These are phyloP conservation scores for Colinus virginianus DNA, from an alignment of 2,113 vertebrate genomes.

Conservation along the genomic window DNA sequence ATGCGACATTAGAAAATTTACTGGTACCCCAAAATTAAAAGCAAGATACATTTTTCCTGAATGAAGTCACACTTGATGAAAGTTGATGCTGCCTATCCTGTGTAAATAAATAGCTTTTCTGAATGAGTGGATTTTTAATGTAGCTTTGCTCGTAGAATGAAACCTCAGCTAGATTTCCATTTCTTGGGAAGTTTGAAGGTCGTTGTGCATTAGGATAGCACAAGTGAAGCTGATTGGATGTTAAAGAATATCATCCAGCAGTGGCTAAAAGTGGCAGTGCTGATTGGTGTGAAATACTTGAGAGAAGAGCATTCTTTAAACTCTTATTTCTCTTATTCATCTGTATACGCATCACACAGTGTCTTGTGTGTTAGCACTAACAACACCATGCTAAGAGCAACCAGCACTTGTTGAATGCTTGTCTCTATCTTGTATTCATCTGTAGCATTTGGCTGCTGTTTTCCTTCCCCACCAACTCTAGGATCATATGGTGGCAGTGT, in stretches of 20 bases:
- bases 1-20: neutral
- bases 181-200: neutral
- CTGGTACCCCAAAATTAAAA: neutral
- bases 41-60: neutral
- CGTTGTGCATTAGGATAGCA: neutral
- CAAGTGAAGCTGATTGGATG: neutral
- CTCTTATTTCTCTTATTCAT: neutral
- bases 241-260: accelerated
- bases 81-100: neutral
- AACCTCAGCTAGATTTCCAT: neutral
- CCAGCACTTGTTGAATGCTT: neutral
- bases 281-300: neutral
- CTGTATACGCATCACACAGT: accelerated
- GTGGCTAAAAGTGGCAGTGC: neutral
- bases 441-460: neutral
- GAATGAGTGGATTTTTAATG: neutral
- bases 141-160: neutral
- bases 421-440: neutral
- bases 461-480: neutral
- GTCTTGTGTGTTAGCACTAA: neutral
- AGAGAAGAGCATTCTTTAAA: neutral
- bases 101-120: neutral
- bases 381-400: neutral
- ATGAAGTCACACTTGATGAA: neutral
- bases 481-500: neutral